Evolutionary conservation across 2,888 invertebrate species (phyloP).

Genomic region (Drosophila buzzatii): DNA sequence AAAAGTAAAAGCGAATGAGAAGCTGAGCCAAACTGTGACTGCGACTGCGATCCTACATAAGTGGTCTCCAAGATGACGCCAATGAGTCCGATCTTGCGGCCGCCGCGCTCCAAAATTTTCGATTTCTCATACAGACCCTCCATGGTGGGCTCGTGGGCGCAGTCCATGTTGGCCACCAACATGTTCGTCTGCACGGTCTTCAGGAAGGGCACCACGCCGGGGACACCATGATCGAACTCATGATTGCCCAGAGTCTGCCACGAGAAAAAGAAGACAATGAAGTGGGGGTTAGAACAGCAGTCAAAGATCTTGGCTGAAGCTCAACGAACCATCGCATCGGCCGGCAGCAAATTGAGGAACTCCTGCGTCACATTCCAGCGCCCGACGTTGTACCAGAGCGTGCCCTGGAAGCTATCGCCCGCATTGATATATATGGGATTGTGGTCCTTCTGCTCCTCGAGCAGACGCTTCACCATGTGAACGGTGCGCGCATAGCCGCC

Average conservation of each 20-base stretch:
- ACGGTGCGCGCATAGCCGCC: slow-evolving; percentile 90
- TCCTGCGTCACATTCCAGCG: slow-evolving; percentile 90
- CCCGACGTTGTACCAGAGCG: slow-evolving; percentile 92
- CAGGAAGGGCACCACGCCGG: slow-evolving; percentile 90
- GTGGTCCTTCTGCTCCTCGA: slow-evolving; percentile 85
- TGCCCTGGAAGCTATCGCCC: slow-evolving; percentile 94
- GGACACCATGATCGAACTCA: slow-evolving; percentile 92
- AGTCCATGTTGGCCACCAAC: slow-evolving; percentile 92
- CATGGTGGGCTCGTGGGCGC: slow-evolving; percentile 88
- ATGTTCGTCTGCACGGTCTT: slow-evolving; percentile 88
- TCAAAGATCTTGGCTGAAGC: not conserved
- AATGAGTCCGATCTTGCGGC: slow-evolving; percentile 91
- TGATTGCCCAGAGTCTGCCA: slow-evolving; percentile 93
- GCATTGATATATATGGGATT: slow-evolving; percentile 91
- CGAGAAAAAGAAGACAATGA: not conserved
- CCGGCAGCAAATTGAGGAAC: slow-evolving; percentile 91
- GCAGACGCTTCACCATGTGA: slow-evolving; percentile 86
- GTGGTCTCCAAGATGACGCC: slow-evolving; percentile 91
- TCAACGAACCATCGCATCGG: slow-evolving; percentile 90
- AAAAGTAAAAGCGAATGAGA: slow-evolving; percentile 5
- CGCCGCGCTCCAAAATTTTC: slow-evolving; percentile 87
- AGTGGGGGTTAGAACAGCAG: not conserved
- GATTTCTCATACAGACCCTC: slow-evolving; percentile 88
- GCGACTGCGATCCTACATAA: slow-evolving; percentile 21
- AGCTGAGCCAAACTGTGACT: no score